Percentiles rank a stretch among this genome's conserved stretches.
phyloP scores from a whole-genome alignment of 2,797 vertebrate genomes.

The Diglossa cyanea region DNA sequence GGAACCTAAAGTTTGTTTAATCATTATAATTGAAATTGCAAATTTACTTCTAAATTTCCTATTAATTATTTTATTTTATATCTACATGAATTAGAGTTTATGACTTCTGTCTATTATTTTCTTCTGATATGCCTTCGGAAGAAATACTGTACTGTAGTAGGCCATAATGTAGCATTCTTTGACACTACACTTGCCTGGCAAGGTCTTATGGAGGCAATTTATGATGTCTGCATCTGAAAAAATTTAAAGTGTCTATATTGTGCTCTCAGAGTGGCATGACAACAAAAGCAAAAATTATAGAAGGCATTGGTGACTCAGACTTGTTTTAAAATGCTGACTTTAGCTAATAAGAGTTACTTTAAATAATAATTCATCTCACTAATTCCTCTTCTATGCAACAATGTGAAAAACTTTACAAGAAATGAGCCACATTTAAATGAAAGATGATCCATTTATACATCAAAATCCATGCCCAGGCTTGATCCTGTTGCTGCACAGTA shows the following conservation, averaged over 20 bases:
- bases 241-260: background rate
- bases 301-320: background rate
- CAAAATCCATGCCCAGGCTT: background rate
- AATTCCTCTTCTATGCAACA: background rate
- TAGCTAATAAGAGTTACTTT: background rate
- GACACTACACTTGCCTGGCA: background rate
- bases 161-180: background rate
- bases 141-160: background rate
- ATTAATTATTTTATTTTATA: background rate
- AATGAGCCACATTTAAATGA: background rate
- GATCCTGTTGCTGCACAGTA: background rate
- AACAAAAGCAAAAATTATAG: background rate
- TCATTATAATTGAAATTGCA: background rate
- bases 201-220: background rate
- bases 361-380: background rate
- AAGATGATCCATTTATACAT: background rate
- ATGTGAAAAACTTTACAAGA: background rate
- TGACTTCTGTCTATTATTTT: background rate
- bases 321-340: background rate
- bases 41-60: background rate
- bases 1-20: background rate
- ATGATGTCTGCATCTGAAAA: background rate
- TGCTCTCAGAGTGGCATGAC: background rate
- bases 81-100: background rate
- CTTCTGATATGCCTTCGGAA: background rate